Evolutionary conservation across 2,113 vertebrate genomes (phyloP).

Genomic region (Chaetops frenatus): DNA sequence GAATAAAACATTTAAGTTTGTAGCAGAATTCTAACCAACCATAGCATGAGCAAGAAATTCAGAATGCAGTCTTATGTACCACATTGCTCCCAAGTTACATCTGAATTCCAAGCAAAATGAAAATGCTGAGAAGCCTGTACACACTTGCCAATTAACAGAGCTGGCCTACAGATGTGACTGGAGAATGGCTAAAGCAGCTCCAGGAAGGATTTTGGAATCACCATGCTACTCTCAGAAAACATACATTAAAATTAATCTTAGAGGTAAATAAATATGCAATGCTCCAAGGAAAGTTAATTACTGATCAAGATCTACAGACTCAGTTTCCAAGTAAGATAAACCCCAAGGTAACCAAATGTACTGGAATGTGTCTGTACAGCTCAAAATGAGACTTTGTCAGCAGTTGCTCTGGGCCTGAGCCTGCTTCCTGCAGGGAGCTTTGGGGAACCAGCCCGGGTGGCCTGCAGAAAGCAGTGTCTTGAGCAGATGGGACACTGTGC

Average conservation of each 20-base stretch:
- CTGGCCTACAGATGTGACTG: not conserved
- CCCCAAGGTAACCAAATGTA: not conserved
- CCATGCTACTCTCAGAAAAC: not conserved
- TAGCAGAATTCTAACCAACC: not conserved
- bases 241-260: not conserved
- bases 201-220: not conserved
- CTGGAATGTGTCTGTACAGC: not conserved
- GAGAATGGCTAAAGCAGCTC: not conserved
- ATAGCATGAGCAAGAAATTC: not conserved
- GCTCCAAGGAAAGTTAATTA: not conserved
- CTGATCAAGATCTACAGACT: not conserved
- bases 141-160: not conserved
- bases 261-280: not conserved
- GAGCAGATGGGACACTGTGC: not conserved
- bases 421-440: not conserved
- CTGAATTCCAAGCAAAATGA: not conserved
- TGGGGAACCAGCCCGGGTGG: not conserved
- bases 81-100: not conserved
- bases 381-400: not conserved
- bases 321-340: not conserved
- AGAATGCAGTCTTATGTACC: not conserved
- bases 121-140: not conserved
- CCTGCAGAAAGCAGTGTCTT: not conserved
- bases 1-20: not conserved
- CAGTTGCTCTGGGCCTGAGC: not conserved